Evolutionary conservation across 2,888 invertebrate genomes (phyloP).

Genomic region (Agrilus biguttatus): DNA sequence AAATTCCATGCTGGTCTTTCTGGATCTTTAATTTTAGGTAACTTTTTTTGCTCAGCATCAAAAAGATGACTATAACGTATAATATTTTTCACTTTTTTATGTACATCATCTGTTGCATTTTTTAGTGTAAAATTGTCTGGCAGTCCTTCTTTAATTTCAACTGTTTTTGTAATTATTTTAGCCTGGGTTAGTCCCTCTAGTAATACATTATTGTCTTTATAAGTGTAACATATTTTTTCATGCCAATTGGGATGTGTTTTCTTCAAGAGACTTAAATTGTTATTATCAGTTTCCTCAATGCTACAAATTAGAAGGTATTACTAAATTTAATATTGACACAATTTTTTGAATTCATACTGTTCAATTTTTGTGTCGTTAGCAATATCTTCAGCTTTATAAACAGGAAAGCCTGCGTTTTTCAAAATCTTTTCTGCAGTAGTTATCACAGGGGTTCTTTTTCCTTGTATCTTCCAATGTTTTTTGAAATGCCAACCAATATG

Average conservation of each 20-base stretch:
- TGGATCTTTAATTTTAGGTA: constrained; percentile 59
- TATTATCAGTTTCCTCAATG: constrained; percentile 28
- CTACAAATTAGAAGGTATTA: constrained; percentile 15
- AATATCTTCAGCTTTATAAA: constrained; percentile 48
- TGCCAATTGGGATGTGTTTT: constrained; percentile 53
- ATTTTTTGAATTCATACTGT: constrained; percentile 12
- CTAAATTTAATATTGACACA: background rate
- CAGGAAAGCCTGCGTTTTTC: constrained; percentile 39
- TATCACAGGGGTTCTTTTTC: constrained; percentile 42
- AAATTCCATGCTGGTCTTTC: constrained; percentile 56
- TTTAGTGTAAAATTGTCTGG: constrained; percentile 41
- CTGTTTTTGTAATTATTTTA: constrained; percentile 65
- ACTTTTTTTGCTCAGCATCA: constrained; percentile 64
- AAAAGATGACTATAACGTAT: constrained; percentile 52
- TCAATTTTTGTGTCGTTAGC: constrained; percentile 1
- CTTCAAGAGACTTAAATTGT: constrained; percentile 32
- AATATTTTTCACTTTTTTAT: constrained; percentile 46
- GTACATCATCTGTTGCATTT: constrained; percentile 37
- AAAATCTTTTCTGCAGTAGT: constrained; percentile 41
- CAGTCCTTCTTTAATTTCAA: constrained; percentile 45
- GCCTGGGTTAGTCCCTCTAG: constrained; percentile 65
- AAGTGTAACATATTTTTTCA: constrained; percentile 41
- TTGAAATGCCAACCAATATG: constrained; percentile 61
- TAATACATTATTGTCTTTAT: constrained; percentile 46
- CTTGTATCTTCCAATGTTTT: constrained; percentile 56